Base-by-base conservation (phyloP, 2,888 invertebrate genomes). In the Linyphia triangularis region DNA sequence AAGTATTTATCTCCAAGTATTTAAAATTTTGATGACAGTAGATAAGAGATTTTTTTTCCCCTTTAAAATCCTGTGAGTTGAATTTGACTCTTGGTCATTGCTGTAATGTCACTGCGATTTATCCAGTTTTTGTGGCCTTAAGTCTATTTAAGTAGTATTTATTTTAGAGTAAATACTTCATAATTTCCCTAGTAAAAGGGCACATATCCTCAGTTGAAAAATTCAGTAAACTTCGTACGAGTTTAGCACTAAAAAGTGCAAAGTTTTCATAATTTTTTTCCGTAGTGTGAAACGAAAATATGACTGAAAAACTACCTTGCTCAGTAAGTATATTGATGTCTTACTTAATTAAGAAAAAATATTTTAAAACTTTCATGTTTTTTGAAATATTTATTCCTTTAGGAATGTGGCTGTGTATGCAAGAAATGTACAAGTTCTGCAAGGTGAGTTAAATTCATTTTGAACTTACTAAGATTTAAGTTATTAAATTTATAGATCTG, bases 341-440 rank as follows among this genome's bases (percentile, higher is more conserved):
- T 40, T 13, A 5, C n/a, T 51, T 51, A n/a, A 13, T 51, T 51
- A 51, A n/a, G n/a, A 13, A 13, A n/a, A 3, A 51, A n/a, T n/a
- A n/a, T n/a, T n/a, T 26, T 0, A 19, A 37, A 69, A 6, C 37
- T 26, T 73, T 78, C 28, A 10, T 26, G 51, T 43, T 40, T 59
- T 40, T 67, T 57, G 10, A 19, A 40, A 13, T n/a, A n/a, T 67
- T 61, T 30, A 59, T 59, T 63, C 22, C n/a, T 51, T 85, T 89
- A 93, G 93, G 94, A 94, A 92, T 95, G 95, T 92, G 95, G 95
- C 24, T 95, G 95, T 92, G 92, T 93, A 22, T 95, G 95, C 91
- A 93, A 93, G 84, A 93, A 93, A 90, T 95, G 95, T 91, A 92
- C 93, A 37, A 92, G 91, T 81, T 91, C 91, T 89, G 91, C 92